These are phyloP conservation scores for Plebejus argus DNA, from an alignment of 2,888 invertebrate species.

Conservation along the genomic window DNA sequence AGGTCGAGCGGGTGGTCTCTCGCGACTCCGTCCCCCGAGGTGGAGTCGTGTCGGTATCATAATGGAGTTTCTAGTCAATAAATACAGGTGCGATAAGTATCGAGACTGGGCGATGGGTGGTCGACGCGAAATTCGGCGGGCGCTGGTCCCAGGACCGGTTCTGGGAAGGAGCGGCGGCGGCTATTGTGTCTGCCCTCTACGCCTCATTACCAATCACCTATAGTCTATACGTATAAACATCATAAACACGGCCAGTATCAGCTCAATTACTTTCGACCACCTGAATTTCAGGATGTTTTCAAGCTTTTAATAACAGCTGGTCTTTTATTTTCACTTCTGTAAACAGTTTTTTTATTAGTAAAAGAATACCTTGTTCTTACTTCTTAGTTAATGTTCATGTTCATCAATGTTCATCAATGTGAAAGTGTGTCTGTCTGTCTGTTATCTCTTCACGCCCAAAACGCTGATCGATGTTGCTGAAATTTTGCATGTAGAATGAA, in stretches of 20 bases:
- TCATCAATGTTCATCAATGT: no score
- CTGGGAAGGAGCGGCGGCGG: conserved; percentile 66
- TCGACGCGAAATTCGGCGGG: conserved; percentile 78
- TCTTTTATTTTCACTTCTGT: not conserved
- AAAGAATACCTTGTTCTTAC: no score
- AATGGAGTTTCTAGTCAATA: conserved; percentile 70
- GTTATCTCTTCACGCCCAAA: no score
- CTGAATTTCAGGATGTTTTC: not conserved
- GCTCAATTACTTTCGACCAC: conserved; percentile 25
- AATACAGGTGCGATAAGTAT: conserved; percentile 76
- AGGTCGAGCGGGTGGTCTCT: conserved; percentile 56
- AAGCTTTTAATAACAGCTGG: not conserved
- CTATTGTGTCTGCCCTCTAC: conserved; percentile 72
- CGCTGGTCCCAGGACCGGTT: conserved; percentile 72
- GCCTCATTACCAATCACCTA: conserved; percentile 60
- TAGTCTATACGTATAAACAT: conserved; percentile 38
- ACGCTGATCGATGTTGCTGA: no score
- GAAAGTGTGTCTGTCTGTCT: no score
- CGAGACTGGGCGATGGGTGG: conserved; percentile 67
- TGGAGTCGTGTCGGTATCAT: conserved; percentile 53
- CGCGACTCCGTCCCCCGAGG: conserved; percentile 55
- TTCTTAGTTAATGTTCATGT: no score
- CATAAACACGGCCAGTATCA: conserved; percentile 31
- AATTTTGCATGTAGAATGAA: no score
- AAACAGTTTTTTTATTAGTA: not conserved